Conservation (phyloP, 1,140 invertebrate species). For the Laupala kohalensis region DNA sequence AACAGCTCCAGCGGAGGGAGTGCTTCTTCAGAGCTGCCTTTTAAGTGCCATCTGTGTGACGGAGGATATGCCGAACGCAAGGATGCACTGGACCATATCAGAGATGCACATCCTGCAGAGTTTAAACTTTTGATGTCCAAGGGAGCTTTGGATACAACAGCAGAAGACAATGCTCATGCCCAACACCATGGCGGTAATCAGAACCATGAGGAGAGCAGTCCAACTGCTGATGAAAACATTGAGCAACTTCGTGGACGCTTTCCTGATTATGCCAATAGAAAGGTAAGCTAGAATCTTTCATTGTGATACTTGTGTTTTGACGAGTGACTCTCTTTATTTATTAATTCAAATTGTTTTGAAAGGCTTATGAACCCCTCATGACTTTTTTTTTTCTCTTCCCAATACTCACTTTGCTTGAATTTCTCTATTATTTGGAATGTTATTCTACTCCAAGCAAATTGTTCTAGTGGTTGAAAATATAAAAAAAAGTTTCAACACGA, state of each 20-base stretch:
- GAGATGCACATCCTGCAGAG: slow-evolving; percentile 50
- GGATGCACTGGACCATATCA: slow-evolving; percentile 70
- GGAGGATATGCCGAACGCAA: slow-evolving; percentile 64
- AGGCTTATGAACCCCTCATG: not conserved
- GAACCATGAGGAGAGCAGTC: slow-evolving; percentile 21
- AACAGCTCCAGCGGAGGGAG: not conserved
- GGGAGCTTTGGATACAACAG: slow-evolving; percentile 50
- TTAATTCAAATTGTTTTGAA: too few relatives aligned
- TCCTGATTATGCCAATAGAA: slow-evolving; percentile 76
- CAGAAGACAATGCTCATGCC: slow-evolving; percentile 19
- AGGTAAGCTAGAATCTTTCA: slow-evolving; percentile 35
- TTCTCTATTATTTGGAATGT: not conserved
- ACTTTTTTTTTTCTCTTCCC: too few relatives aligned
- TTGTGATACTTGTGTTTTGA: too few relatives aligned
- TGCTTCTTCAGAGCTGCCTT: slow-evolving; percentile 49
- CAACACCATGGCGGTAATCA: slow-evolving; percentile 32
- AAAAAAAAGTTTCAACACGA: too few relatives aligned
- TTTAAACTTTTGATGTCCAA: slow-evolving; percentile 64
- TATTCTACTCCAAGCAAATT: not conserved
- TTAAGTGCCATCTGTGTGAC: slow-evolving; percentile 88
- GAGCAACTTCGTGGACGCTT: slow-evolving; percentile 50
- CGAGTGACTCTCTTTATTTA: too few relatives aligned
- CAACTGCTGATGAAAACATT: slow-evolving; percentile 39
- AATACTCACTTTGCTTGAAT: not conserved
- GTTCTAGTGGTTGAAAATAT: too few relatives aligned